A percentile compares a stretch with the other conserved stretches of the same genome.
Evolutionary conservation across 2,113 vertebrate species (phyloP).

Genomic region (Oncorhynchus nerka): DNA sequence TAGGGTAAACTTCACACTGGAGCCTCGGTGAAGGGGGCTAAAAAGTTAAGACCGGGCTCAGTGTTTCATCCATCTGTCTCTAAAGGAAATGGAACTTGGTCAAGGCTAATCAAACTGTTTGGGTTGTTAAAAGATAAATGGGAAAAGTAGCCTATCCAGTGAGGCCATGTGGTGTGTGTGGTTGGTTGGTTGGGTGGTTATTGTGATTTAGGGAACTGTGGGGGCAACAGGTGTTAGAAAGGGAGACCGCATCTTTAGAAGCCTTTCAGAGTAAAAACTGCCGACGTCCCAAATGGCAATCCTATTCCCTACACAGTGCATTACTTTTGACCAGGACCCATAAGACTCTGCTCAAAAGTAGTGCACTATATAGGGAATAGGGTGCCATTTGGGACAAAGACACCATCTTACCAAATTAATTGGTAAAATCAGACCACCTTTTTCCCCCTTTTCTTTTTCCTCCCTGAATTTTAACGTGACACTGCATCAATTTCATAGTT

Average conservation of each 20-base stretch:
- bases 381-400: too few relatives aligned
- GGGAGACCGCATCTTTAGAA: constrained; percentile 60
- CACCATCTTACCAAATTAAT: constrained; percentile 3
- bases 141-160: neutral
- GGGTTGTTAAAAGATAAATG: neutral
- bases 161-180: neutral
- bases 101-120: neutral
- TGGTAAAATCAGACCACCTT: constrained; percentile 27
- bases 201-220: neutral
- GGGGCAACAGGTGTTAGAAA: constrained; percentile 26
- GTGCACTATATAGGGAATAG: too few relatives aligned
- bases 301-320: neutral
- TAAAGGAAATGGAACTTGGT: too few relatives aligned
- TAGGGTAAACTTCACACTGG: too few relatives aligned
- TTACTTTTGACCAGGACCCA: too few relatives aligned
- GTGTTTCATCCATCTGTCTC: neutral
- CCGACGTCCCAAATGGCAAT: neutral
- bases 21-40: neutral
- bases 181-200: neutral
- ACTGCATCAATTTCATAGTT: constrained; percentile 43
- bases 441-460: constrained; percentile 6
- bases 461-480: constrained; percentile 24
- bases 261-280: constrained; percentile 43
- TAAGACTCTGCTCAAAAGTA: too few relatives aligned
- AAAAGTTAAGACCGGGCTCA: neutral